A percentile compares a stretch with the other conserved stretches of the same genome.
These are phyloP conservation scores for Polydrusus tereticollis DNA, from an alignment of 2,888 invertebrate genomes.

Conservation along the genomic window DNA sequence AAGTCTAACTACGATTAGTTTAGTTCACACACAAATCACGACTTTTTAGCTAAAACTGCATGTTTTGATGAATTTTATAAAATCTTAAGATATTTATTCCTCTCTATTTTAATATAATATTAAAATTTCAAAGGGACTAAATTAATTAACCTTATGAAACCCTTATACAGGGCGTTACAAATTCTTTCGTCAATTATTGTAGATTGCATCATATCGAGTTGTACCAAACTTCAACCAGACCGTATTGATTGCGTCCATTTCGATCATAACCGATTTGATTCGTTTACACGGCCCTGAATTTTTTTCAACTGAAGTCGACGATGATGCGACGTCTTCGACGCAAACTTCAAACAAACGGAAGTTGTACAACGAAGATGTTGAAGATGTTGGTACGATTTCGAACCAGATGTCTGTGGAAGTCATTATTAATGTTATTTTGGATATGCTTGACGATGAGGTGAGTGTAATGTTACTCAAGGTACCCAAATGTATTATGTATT, in stretches of 20 bases:
- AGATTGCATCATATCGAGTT: conserved; percentile 43
- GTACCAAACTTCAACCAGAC: conserved; percentile 37
- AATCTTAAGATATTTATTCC: too few relatives aligned
- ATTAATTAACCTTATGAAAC: background rate
- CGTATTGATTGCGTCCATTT: conserved; percentile 35
- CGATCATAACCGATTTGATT: conserved; percentile 47
- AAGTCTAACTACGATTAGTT: too few relatives aligned
- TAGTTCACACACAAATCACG: too few relatives aligned
- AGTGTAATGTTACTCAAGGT: background rate
- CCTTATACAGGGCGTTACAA: too few relatives aligned
- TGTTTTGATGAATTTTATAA: too few relatives aligned
- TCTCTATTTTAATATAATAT: too few relatives aligned
- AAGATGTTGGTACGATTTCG: conserved; percentile 32
- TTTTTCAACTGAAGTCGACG: conserved; percentile 36
- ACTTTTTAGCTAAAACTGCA: too few relatives aligned
- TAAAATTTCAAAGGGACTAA: background rate
- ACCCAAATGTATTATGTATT: too few relatives aligned
- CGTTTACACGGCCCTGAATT: conserved; percentile 42
- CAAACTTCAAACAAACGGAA: conserved; percentile 24
- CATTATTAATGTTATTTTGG: conserved; percentile 49
- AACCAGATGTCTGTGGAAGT: conserved; percentile 35
- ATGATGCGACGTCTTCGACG: background rate
- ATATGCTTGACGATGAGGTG: conserved; percentile 54
- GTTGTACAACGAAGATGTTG: conserved; percentile 44
- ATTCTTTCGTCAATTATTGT: too few relatives aligned